Evolutionary conservation across 1,140 invertebrate species (phyloP).

Genomic region (Plutomurus gul): DNA sequence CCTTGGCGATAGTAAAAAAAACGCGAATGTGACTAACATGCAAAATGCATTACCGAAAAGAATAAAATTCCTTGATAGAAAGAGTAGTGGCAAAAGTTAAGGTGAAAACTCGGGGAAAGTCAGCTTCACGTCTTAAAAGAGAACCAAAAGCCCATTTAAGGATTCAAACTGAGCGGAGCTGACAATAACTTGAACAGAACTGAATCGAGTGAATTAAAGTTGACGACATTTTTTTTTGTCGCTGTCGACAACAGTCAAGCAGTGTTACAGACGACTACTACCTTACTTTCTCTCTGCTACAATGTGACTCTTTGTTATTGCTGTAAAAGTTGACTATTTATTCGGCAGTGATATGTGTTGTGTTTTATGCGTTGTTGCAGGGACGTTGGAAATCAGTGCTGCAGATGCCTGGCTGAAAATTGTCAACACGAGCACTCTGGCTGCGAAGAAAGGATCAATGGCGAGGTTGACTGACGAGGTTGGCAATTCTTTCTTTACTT

Average conservation of each 20-base stretch:
- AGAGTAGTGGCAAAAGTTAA: neutral
- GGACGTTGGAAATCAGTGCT: conserved; percentile 51
- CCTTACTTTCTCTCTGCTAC: neutral
- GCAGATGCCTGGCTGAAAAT: conserved; percentile 49
- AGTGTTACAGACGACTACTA: neutral
- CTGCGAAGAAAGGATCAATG: conserved; percentile 50
- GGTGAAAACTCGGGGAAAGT: neutral
- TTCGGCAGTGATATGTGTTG: neutral
- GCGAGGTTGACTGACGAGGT: conserved; percentile 48
- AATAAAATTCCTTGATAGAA: conserved; percentile 4
- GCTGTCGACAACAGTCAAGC: too few relatives aligned
- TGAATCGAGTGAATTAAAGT: neutral
- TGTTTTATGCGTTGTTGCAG: conserved; percentile 26
- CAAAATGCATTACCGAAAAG: conserved; percentile 1
- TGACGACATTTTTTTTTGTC: neutral
- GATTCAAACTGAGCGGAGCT: neutral
- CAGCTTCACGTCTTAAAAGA: neutral
- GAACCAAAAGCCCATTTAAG: neutral
- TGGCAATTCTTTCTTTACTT: too few relatives aligned
- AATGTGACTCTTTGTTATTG: neutral
- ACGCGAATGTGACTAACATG: conserved; percentile 4
- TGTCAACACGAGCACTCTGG: conserved; percentile 51
- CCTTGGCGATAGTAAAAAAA: conserved; percentile 16
- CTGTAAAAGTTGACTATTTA: neutral
- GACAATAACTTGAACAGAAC: neutral